A percentile compares a stretch with the other conserved stretches of the same genome.
Conservation (phyloP, 2,888 invertebrate species). For the Hoplodrina blanda region DNA sequence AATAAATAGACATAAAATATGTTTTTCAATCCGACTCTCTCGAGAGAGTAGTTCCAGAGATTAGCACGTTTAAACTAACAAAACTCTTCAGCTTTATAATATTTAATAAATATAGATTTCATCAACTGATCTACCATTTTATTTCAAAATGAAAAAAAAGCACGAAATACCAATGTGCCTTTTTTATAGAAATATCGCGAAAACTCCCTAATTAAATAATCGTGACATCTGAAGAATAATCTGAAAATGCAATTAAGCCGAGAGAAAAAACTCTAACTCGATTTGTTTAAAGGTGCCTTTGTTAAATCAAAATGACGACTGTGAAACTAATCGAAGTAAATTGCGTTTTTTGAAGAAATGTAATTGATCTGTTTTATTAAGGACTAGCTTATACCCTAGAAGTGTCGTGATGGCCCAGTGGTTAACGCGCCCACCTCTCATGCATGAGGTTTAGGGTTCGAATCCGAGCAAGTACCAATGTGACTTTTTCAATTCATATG, state of each 20-base stretch:
- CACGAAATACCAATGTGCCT: not conserved
- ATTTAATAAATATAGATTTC: too few relatives aligned
- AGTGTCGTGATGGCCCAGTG: too few relatives aligned
- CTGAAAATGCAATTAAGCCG: constrained; percentile 39
- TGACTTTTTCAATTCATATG: too few relatives aligned
- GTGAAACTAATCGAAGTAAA: constrained; percentile 13
- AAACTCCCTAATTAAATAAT: constrained; percentile 6
- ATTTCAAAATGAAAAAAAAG: not conserved
- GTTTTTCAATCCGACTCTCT: too few relatives aligned
- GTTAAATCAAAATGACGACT: constrained; percentile 21
- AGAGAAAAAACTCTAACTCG: constrained; percentile 31
- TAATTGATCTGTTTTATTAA: constrained; percentile 26
- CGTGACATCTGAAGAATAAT: constrained; percentile 13
- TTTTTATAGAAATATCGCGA: constrained; percentile 8
- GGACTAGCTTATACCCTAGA: not conserved
- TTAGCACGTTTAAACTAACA: too few relatives aligned
- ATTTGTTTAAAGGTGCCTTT: constrained; percentile 34
- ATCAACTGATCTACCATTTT: too few relatives aligned
- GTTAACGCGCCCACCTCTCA: too few relatives aligned
- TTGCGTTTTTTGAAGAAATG: constrained; percentile 22
- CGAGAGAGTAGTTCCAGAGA: too few relatives aligned
- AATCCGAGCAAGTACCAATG: too few relatives aligned
- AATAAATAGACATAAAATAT: too few relatives aligned
- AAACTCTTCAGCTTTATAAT: too few relatives aligned
- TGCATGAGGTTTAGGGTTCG: too few relatives aligned